Conservation (phyloP, 2,888 invertebrate species). For the Octodonta nipae region DNA sequence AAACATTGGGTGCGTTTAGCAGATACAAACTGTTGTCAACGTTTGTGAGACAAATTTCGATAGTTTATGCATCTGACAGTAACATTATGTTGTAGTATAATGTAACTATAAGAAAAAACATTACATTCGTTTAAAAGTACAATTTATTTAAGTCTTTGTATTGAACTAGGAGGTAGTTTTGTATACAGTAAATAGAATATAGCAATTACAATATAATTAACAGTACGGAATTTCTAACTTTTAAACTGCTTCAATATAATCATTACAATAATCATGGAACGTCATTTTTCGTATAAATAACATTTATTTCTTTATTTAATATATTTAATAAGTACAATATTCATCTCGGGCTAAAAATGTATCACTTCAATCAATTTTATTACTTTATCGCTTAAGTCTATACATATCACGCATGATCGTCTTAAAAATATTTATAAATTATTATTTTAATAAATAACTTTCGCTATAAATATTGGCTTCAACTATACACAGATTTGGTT, state of each 20-base stretch:
- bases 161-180: slow-evolving; percentile 26
- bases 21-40: too few species aligned
- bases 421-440: too few species aligned
- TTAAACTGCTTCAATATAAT: slow-evolving; percentile 22
- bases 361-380: slow-evolving; percentile 17
- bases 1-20: too few species aligned
- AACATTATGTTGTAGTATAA: too few species aligned
- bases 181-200: slow-evolving; percentile 23
- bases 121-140: too few species aligned
- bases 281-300: slow-evolving; percentile 26
- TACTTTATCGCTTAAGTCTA: slow-evolving; percentile 13
- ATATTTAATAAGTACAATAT: slow-evolving; percentile 14
- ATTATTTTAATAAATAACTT: slow-evolving; percentile 17
- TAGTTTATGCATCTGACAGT: too few species aligned
- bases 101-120: too few species aligned
- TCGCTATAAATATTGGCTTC: slow-evolving; percentile 7
- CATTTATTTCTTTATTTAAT: slow-evolving; percentile 13
- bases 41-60: too few species aligned
- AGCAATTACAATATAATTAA: slow-evolving; percentile 19
- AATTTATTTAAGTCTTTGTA: slow-evolving; percentile 23
- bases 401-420: slow-evolving; percentile 22
- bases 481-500: slow-evolving; percentile 7
- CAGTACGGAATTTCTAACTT: slow-evolving; percentile 22
- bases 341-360: slow-evolving; percentile 20
- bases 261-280: slow-evolving; percentile 30